phyloP scores from a whole-genome alignment of 1,140 invertebrate species.

The Dendrolimus kikuchii region DNA sequence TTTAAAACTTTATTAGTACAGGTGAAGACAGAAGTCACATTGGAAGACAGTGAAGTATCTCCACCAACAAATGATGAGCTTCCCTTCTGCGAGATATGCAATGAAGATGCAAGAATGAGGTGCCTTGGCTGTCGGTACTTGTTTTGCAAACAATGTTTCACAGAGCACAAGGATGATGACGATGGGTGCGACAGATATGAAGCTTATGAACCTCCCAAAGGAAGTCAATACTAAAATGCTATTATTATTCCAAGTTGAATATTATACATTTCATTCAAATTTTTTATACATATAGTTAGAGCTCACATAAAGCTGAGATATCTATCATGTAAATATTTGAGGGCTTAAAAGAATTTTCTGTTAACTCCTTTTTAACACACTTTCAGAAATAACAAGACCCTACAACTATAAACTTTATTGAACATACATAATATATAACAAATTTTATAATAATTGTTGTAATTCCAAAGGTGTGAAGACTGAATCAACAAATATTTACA shows the following conservation, averaged over 20 bases:
- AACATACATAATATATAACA: too few species aligned
- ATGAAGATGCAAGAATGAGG: constrained; percentile 79
- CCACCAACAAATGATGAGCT: constrained; percentile 72
- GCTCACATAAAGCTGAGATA: too few species aligned
- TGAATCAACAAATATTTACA: too few species aligned
- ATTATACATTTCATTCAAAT: too few species aligned
- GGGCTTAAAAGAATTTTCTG: too few species aligned
- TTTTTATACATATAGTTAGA: too few species aligned
- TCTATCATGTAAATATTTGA: too few species aligned
- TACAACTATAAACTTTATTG: too few species aligned
- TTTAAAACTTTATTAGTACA: constrained; percentile 13
- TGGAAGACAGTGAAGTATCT: constrained; percentile 24
- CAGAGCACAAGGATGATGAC: constrained; percentile 61
- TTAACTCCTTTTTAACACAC: too few species aligned
- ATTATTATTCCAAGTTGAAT: background rate
- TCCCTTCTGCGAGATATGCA: constrained; percentile 85
- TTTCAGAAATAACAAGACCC: too few species aligned
- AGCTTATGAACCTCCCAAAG: constrained; percentile 34
- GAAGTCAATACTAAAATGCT: constrained; percentile 9
- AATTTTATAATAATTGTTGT: too few species aligned
- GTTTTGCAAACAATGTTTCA: constrained; percentile 80
- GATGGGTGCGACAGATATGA: constrained; percentile 60
- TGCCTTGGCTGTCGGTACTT: constrained; percentile 82
- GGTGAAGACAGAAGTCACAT: constrained; percentile 31
- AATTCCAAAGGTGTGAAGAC: too few species aligned